Percentiles rank a stretch among this genome's conserved stretches.
These are phyloP conservation scores for Pomatostomus ruficeps DNA, from an alignment of 2,113 vertebrate species.

Conservation along the genomic window DNA sequence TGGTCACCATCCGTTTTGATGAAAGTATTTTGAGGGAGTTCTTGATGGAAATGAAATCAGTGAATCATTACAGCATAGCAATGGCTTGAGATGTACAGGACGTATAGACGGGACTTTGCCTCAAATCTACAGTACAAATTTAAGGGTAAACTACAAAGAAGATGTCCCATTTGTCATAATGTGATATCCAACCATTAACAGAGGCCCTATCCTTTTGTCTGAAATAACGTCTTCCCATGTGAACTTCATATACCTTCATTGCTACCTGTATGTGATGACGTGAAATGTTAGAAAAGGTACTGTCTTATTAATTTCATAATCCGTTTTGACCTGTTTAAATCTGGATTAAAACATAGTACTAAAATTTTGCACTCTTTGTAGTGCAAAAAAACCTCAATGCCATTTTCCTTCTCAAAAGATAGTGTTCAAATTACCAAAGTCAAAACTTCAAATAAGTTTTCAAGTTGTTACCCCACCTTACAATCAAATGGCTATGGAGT, in stretches of 20 bases:
- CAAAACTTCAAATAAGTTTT: neutral
- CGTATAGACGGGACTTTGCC: constrained; percentile 74
- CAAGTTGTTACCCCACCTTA: neutral
- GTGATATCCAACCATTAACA: constrained; percentile 50
- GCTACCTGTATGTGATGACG: constrained; percentile 49
- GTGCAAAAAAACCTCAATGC: neutral
- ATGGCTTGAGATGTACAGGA: constrained; percentile 72
- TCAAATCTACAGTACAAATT: constrained; percentile 76
- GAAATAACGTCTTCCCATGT: constrained; percentile 30
- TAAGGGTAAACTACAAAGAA: constrained; percentile 76
- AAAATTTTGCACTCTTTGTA: neutral
- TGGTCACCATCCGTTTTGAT: constrained; percentile 62
- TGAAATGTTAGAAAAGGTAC: neutral
- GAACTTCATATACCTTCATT: constrained; percentile 44
- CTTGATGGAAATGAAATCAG: constrained; percentile 79
- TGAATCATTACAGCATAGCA: constrained; percentile 72
- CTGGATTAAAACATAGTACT: neutral
- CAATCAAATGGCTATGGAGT: neutral
- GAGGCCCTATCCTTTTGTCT: constrained; percentile 60
- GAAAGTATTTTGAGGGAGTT: constrained; percentile 75
- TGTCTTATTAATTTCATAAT: neutral
- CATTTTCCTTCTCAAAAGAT: neutral
- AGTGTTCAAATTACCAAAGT: neutral
- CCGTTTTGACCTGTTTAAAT: neutral
- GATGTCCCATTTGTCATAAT: constrained; percentile 62